Base-by-base conservation (phyloP, 2,113 vertebrate genomes). In the Chunga burmeisteri region DNA sequence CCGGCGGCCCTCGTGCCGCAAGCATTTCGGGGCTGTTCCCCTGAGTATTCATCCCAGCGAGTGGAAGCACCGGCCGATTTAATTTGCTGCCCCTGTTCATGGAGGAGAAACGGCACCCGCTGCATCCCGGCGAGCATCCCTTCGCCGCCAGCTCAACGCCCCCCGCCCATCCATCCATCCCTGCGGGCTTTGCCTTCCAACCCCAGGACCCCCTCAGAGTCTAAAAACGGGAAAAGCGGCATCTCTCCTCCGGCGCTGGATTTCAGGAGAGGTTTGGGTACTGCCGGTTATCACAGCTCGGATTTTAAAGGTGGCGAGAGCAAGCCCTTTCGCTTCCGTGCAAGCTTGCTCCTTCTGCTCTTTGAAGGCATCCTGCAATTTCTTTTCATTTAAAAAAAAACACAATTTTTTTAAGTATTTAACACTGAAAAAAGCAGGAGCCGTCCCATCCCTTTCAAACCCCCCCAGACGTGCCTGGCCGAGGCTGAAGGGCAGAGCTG, bases 321-420 rank as follows among this genome's bases (percentile, higher is more conserved):
- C 32, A 72, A 38, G 38, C 38, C 38, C 38, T 38, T 38, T 38
- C 38, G 9, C 38, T 38, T 38, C 38, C 38, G 38, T 38, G 38
- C 38, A 38, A 38, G 38, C 38, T 38, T 38, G 38, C 38, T 13
- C 21, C 52, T 47, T 7, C 42, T 26, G 66, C 49, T 38, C 74
- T 62, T 49, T 32, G 53, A 30, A 53, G 58, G 23, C 18, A 26
- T 4, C 70, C 49, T 3, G 19, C 0, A 6, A 4, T 40, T 52
- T 36, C 3, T 62, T 56, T 68, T 22, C 29, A 92, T 81, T 44
- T 2, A 36, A 75, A 65, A 61, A 21, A 13, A 55, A 36, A 6
- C 13, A 3, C 11, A 0, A 1, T 11, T 80, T 81, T 7, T 9
- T 0, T 0, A 40, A 55, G 29, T 1, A 7, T 17, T 71, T 34